Evolutionary conservation across 2,888 invertebrate genomes (phyloP).

Genomic region (Exocentrus adspersus): DNA sequence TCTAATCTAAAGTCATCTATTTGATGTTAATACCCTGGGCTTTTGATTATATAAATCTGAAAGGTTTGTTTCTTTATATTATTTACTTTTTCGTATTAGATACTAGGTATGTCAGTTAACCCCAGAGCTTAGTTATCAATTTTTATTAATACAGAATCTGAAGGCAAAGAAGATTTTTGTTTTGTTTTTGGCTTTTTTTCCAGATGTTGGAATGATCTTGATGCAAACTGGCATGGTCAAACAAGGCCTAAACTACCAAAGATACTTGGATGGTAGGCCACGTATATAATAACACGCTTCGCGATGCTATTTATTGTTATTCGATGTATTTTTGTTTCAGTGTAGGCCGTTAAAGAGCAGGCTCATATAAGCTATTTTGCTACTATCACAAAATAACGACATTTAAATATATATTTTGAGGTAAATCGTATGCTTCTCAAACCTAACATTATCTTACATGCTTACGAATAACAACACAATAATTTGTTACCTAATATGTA

Average conservation of each 20-base stretch:
- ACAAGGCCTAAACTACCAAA: slow-evolving; percentile 79
- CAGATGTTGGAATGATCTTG: slow-evolving; percentile 98
- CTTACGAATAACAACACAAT: too few species aligned
- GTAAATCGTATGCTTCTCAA: slow-evolving; percentile 17
- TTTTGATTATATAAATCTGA: slow-evolving; percentile 28
- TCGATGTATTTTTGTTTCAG: slow-evolving; percentile 24
- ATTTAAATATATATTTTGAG: slow-evolving; percentile 15
- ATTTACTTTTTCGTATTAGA: slow-evolving; percentile 10
- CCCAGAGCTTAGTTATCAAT: slow-evolving; percentile 19
- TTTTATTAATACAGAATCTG: slow-evolving; percentile 5
- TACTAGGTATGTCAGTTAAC: slow-evolving; percentile 3
- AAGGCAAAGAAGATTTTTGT: slow-evolving; percentile 34
- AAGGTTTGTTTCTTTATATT: slow-evolving; percentile 12
- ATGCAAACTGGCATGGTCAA: slow-evolving; percentile 97
- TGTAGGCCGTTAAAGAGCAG: slow-evolving; percentile 21
- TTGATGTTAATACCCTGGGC: slow-evolving; percentile 14
- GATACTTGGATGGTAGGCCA: slow-evolving; percentile 83
- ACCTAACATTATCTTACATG: too few species aligned
- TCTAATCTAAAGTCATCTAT: slow-evolving; percentile 8
- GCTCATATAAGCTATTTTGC: slow-evolving; percentile 24
- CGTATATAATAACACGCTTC: slow-evolving; percentile 46
- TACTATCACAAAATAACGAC: slow-evolving; percentile 7
- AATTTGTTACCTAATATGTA: too few species aligned
- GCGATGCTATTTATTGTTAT: slow-evolving; percentile 31
- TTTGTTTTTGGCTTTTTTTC: slow-evolving; percentile 74